Percentiles rank a stretch among this genome's conserved stretches.
phyloP scores from a whole-genome alignment of 2,113 vertebrate genomes.

The Camarhynchus parvulus region DNA sequence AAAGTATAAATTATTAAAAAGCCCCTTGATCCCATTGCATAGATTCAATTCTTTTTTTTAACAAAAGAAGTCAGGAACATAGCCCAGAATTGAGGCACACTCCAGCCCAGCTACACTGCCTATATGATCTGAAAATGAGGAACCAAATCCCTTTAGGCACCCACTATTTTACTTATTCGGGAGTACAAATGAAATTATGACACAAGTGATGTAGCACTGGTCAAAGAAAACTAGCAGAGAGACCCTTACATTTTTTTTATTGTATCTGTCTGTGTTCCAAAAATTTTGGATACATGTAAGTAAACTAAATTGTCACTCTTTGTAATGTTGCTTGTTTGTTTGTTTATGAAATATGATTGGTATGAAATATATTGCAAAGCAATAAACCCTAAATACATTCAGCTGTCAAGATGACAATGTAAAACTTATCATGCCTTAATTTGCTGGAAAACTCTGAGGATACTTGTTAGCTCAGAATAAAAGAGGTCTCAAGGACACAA shows the following conservation, averaged over 20 bases:
- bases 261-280: neutral
- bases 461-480: neutral
- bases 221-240: neutral
- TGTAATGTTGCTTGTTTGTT: neutral
- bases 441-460: neutral
- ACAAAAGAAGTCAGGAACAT: neutral
- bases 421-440: neutral
- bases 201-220: neutral
- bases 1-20: neutral
- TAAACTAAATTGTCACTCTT: neutral
- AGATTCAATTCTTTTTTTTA: neutral
- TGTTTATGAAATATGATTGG: neutral
- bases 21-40: neutral
- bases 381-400: neutral
- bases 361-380: neutral
- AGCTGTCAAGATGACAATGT: neutral
- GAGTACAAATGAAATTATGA: neutral
- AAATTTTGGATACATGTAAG: neutral
- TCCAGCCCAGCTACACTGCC: neutral
- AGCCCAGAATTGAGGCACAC: neutral
- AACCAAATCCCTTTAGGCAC: neutral
- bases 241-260: neutral
- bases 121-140: neutral
- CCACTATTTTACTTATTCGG: fast-evolving
- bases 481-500: neutral